Conservation (phyloP, 2,113 vertebrate genomes). For the Thryonomys swinderianus region DNA sequence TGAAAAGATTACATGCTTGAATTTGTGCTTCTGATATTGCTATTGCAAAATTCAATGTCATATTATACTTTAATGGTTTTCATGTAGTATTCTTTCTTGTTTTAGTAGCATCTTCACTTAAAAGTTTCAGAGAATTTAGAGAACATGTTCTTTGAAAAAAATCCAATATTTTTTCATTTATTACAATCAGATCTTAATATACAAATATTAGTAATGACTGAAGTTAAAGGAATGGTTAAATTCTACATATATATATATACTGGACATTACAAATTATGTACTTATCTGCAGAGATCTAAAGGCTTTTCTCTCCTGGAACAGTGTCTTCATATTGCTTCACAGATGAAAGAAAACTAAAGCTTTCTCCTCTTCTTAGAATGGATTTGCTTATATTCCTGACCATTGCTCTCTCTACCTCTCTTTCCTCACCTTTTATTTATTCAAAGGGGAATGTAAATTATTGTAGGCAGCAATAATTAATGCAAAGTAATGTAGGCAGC, state of each 20-base stretch:
- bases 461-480: neutral
- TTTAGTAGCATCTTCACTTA: neutral
- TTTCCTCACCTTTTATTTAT: neutral
- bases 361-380: neutral
- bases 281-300: neutral
- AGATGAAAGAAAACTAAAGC: neutral
- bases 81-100: neutral
- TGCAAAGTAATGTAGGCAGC: neutral
- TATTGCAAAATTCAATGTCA: neutral
- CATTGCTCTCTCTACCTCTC: accelerated
- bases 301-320: neutral
- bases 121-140: neutral
- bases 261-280: neutral
- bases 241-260: neutral
- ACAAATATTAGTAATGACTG: neutral
- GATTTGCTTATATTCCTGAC: neutral
- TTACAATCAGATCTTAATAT: neutral
- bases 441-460: neutral
- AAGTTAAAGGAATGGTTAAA: neutral
- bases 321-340: neutral
- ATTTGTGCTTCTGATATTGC: neutral
- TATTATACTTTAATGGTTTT: neutral
- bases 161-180: neutral
- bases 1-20: neutral
- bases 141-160: neutral